Percentiles rank a stretch among this genome's conserved stretches.
Evolutionary conservation across 2,888 invertebrate species (phyloP).

Genomic region (Drosophila peninsularis): DNA sequence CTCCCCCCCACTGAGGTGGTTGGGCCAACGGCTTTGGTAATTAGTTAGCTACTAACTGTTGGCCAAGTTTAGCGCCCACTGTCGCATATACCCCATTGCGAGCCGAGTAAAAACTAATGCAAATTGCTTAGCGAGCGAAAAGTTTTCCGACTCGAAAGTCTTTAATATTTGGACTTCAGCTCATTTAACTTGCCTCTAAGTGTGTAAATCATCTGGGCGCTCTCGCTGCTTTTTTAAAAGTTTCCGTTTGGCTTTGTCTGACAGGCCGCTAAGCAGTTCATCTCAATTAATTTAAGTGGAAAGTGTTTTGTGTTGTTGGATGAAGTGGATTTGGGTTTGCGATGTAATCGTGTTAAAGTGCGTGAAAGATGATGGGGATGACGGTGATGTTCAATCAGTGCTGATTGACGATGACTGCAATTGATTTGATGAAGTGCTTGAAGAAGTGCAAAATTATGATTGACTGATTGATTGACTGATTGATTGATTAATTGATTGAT

Average conservation of each 20-base stretch:
- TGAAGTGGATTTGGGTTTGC: neutral
- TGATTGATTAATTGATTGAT: neutral
- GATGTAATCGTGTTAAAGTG: neutral
- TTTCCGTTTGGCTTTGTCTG: neutral
- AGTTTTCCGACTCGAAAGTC: conserved; percentile 5
- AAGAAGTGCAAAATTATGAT: too few relatives aligned
- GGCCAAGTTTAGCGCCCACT: conserved; percentile 35
- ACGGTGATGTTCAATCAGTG: neutral
- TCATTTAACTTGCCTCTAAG: conserved; percentile 7
- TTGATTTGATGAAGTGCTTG: too few relatives aligned
- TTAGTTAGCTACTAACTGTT: conserved; percentile 64
- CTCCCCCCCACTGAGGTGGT: too few relatives aligned
- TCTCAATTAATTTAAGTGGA: conserved; percentile 16
- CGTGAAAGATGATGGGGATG: neutral
- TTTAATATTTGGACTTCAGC: conserved; percentile 15
- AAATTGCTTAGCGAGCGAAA: conserved; percentile 26
- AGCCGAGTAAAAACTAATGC: conserved; percentile 29
- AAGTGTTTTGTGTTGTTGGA: conserved; percentile 12
- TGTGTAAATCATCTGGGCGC: neutral
- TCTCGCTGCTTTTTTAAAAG: conserved; percentile 1
- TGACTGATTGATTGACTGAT: neutral
- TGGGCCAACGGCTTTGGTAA: conserved; percentile 51
- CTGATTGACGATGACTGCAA: neutral
- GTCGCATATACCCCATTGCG: conserved; percentile 5
- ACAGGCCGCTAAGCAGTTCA: conserved; percentile 8